Base-by-base conservation (phyloP, 1,140 invertebrate genomes). In the Drosophila tsacasi region DNA sequence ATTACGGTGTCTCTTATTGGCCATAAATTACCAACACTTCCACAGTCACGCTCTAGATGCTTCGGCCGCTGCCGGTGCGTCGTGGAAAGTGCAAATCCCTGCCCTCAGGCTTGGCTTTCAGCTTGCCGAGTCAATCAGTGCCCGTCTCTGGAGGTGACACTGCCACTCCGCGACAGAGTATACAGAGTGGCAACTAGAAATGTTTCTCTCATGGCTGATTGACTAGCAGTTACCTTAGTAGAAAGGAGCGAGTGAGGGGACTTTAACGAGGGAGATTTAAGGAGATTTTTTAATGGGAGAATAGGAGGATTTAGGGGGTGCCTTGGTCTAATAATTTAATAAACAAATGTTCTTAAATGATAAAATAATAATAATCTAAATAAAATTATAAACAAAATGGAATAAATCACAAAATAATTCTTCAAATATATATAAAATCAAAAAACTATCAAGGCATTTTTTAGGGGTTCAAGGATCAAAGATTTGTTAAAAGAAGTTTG, bases 1-100 rank as follows among this genome's bases (percentile, higher is more conserved):
- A 76, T 76, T 76, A 76, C 73, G 54, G 62, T 67, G 42, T 76
- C 76, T 55, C 73, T 76, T 76, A 76, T 76, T 76, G 73, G 54
- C 73, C 74, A 76, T 76, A 76, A 76, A 76, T 76, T 76, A 76
- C 73, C 46, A 57, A 67, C 47, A 40, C 54, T 44, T 60, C 37
- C 71, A 77, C 71, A 67, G 73, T 76, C 74, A 76, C 61, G 74
- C 72, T 40, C 32, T 19, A 15, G 10, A 19, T 39, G 17, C 13
- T 35, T 19, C 30, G 19, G n/a, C 9, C 7, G 49, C 37, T 39
- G 49, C 50, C 21, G 35, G 3, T 30, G n/a, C 25, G 47, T 27
- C n/a, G 21, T 32, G n/a, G 27, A 44, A 21, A 30, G 21, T 39
- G 63, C 47, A 64, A 52, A 52, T 65, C 44, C 69, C 54, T 47